Conservation (phyloP, 64 coral and sea anemone genomes). For the Platygyra sinensis region DNA sequence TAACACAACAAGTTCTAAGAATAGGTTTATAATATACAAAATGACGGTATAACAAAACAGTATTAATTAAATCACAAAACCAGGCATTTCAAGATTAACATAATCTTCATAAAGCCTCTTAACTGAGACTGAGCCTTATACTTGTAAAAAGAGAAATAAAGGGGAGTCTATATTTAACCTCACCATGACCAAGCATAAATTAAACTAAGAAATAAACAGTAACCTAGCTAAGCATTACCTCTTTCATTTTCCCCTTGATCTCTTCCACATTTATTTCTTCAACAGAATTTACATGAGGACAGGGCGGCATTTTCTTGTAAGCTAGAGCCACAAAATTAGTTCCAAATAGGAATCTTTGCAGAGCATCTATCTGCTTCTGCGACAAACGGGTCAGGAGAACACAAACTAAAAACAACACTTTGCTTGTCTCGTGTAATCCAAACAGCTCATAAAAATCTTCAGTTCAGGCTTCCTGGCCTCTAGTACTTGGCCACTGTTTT, state of each 20-base stretch:
- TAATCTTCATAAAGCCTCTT: background rate
- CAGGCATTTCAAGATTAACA: background rate
- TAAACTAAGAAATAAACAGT: background rate
- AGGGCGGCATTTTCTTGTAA: conserved; percentile 47
- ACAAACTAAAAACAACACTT: conserved; percentile 27
- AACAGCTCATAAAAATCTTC: conserved; percentile 16
- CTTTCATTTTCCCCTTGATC: conserved; percentile 43
- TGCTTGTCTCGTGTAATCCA: background rate
- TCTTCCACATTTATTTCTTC: conserved; percentile 36
- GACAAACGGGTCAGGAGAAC: conserved; percentile 10
- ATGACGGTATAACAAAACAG: background rate
- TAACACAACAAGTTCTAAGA: background rate
- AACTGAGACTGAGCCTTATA: background rate
- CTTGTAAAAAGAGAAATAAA: background rate
- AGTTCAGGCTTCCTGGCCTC: background rate
- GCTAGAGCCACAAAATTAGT: conserved; percentile 2
- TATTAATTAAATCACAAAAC: background rate
- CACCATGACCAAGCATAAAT: conserved; percentile 29
- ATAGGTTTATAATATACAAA: background rate
- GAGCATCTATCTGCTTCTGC: conserved; percentile 12
- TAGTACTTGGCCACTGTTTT: background rate
- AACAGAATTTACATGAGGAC: conserved; percentile 21
- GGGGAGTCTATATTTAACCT: background rate
- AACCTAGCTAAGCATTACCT: background rate
- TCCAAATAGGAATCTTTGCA: conserved; percentile 28